A percentile compares a stretch with the other conserved stretches of the same genome.
Conservation (phyloP, 2,113 vertebrate genomes). For the Labrus mixtus region DNA sequence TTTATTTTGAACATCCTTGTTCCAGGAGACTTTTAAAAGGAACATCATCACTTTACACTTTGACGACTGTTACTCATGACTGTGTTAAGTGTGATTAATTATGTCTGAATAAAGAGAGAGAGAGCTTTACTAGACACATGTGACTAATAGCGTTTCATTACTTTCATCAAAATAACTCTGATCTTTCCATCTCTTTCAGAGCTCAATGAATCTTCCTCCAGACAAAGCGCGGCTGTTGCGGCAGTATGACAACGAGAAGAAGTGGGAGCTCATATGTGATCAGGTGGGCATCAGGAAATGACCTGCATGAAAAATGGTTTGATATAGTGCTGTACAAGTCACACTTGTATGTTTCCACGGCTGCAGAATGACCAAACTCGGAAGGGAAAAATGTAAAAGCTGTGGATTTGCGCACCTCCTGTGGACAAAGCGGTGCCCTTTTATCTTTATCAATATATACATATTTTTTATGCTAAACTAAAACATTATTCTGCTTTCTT, state of each 20-base stretch:
- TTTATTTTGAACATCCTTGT: too few relatives aligned
- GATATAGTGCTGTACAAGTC: background rate
- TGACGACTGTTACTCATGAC: too few relatives aligned
- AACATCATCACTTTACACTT: too few relatives aligned
- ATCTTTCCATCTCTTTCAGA: constrained; percentile 83
- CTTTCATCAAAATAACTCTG: constrained; percentile 45
- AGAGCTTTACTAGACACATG: background rate
- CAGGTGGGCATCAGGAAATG: constrained; percentile 85
- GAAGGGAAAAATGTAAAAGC: too few relatives aligned
- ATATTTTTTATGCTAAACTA: too few relatives aligned
- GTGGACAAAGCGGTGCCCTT: too few relatives aligned
- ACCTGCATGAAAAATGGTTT: background rate
- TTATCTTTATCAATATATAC: too few relatives aligned
- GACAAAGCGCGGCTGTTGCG: constrained; percentile 96
- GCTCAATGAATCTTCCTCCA: constrained; percentile 98
- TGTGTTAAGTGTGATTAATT: too few relatives aligned
- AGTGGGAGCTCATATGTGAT: constrained; percentile 99
- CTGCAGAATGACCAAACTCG: background rate
- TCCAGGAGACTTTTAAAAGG: too few relatives aligned
- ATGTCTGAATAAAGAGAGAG: too few relatives aligned
- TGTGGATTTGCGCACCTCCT: too few relatives aligned
- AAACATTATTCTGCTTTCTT: background rate
- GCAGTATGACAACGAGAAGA: constrained; percentile 99
- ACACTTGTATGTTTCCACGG: background rate
- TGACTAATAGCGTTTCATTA: constrained; percentile 24